Conservation (phyloP, 2,797 vertebrate genomes). For the Sebastes itinus region DNA sequence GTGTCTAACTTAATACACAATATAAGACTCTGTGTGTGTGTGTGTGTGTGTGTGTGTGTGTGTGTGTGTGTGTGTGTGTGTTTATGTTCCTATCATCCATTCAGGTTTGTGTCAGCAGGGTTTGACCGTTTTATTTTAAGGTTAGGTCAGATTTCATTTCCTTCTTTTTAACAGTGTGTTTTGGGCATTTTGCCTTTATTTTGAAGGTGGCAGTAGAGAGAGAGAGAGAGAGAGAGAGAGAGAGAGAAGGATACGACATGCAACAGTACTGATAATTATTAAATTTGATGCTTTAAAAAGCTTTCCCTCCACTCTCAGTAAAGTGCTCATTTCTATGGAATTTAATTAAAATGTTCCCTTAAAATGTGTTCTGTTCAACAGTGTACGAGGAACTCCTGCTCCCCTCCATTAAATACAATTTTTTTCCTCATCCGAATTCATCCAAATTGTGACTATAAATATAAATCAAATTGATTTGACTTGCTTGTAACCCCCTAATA, state of each 20-base stretch:
- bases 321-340: background rate
- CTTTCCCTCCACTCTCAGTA: background rate
- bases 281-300: background rate
- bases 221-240: background rate
- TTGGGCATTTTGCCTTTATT: background rate
- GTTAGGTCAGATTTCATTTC: background rate
- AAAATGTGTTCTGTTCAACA: background rate
- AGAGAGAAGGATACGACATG: background rate
- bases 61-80: background rate
- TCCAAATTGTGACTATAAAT: background rate
- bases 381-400: too few species aligned
- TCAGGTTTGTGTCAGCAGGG: background rate
- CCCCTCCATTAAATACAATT: background rate
- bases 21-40: background rate
- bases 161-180: background rate
- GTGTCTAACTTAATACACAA: background rate
- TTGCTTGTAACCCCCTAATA: background rate
- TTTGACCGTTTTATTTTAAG: background rate
- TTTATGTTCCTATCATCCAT: background rate
- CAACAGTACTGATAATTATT: background rate
- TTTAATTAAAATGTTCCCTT: background rate
- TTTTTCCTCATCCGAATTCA: background rate
- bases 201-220: background rate
- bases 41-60: background rate
- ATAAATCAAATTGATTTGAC: background rate